Evolutionary conservation across 2,888 invertebrate species (phyloP).

Genomic region (Drosophila melanosoma): DNA sequence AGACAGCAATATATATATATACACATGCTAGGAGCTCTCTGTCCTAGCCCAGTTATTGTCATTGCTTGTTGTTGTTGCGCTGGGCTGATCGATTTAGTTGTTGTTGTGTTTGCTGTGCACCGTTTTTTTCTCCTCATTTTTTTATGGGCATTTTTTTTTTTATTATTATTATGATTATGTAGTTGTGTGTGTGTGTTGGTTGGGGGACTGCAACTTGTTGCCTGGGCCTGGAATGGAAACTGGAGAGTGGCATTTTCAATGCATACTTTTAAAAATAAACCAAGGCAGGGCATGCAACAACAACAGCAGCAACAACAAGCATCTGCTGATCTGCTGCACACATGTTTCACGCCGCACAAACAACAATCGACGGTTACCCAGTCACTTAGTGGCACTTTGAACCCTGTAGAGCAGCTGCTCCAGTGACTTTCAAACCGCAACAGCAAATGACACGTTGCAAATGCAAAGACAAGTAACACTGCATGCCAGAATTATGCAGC

Average conservation of each 20-base stretch:
- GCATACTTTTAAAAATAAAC: slow-evolving; percentile 63
- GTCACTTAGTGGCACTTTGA: slow-evolving; percentile 75
- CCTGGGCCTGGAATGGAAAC: slow-evolving; percentile 41
- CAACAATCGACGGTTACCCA: slow-evolving; percentile 57
- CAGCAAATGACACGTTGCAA: slow-evolving; percentile 43
- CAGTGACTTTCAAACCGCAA: slow-evolving; percentile 52
- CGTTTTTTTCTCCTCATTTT: slow-evolving; percentile 23
- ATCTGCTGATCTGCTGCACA: slow-evolving; percentile 58
- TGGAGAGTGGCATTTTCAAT: slow-evolving; percentile 61
- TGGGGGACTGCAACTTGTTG: slow-evolving; percentile 71
- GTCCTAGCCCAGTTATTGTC: slow-evolving; percentile 63
- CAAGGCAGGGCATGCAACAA: slow-evolving; percentile 53
- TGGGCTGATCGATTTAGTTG: slow-evolving; percentile 57
- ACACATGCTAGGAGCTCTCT: slow-evolving; percentile 24
- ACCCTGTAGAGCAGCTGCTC: slow-evolving; percentile 53
- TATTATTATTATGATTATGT: slow-evolving; percentile 48
- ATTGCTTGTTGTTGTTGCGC: slow-evolving; percentile 50
- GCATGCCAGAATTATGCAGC: slow-evolving; percentile 46
- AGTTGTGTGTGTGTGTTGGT: slow-evolving; percentile 21
- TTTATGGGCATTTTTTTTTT: slow-evolving; percentile 40
- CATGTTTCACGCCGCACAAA: slow-evolving; percentile 55
- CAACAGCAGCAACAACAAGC: slow-evolving; percentile 26
- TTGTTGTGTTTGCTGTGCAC: slow-evolving; percentile 30
- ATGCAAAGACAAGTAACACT: slow-evolving; percentile 21
- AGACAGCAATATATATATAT: not conserved